A percentile compares a stretch with the other conserved stretches of the same genome.
Conservation (phyloP, 2,888 invertebrate genomes). For the Athetis lepigone region DNA sequence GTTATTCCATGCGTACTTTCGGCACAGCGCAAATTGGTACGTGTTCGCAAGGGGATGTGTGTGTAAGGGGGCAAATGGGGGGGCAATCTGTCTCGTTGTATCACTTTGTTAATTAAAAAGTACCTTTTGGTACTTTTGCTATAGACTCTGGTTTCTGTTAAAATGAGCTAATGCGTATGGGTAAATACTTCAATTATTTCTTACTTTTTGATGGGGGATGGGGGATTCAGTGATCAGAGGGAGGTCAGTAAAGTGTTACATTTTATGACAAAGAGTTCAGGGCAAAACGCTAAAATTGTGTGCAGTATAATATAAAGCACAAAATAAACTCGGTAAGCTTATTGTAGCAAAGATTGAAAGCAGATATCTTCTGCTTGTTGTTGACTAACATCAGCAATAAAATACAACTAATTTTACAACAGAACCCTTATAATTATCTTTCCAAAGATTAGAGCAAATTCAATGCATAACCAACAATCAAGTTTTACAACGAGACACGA, state of each 20-base stretch:
- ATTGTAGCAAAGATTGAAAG: neutral
- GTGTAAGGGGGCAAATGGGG: slow-evolving; percentile 39
- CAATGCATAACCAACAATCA: neutral
- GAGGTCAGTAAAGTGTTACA: too few relatives aligned
- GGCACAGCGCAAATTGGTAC: slow-evolving; percentile 90
- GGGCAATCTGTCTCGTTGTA: slow-evolving; percentile 66
- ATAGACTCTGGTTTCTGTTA: neutral
- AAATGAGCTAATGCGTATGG: neutral
- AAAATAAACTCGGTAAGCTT: neutral
- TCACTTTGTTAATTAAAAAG: slow-evolving; percentile 14
- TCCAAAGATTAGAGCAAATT: neutral
- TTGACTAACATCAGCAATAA: neutral
- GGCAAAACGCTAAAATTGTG: neutral
- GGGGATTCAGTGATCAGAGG: too few relatives aligned
- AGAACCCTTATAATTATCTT: too few relatives aligned
- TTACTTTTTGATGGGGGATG: too few relatives aligned
- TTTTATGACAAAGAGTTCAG: too few relatives aligned
- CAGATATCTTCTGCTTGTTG: neutral
- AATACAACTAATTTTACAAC: neutral
- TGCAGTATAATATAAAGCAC: neutral
- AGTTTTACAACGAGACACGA: slow-evolving; percentile 51
- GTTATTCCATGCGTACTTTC: slow-evolving; percentile 83
- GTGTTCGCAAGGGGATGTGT: slow-evolving; percentile 68
- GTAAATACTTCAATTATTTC: too few relatives aligned
- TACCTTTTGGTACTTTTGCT: too few relatives aligned